phyloP scores from a whole-genome alignment of 1,140 invertebrate species.

The Sarcophaga bullata region DNA sequence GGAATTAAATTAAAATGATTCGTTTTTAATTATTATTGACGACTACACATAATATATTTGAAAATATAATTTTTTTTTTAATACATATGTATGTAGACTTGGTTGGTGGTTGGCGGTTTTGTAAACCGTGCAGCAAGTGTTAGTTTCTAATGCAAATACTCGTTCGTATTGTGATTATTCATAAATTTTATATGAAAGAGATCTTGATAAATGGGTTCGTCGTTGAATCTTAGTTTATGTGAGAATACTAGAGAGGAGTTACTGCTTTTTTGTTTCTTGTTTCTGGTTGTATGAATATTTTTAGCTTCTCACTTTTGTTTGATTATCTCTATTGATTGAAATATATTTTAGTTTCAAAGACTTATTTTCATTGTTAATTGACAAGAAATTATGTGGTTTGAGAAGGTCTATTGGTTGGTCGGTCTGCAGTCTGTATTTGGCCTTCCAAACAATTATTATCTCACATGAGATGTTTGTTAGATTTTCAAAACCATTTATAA shows the following conservation, averaged over 20 bases:
- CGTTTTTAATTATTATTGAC: neutral
- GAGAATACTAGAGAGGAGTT: no score
- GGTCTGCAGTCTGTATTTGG: neutral
- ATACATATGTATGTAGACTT: no score
- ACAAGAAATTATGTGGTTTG: neutral
- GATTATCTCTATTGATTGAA: no score
- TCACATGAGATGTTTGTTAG: no score
- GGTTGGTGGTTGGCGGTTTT: no score
- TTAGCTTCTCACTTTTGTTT: no score
- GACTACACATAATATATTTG: no score
- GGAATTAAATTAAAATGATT: neutral
- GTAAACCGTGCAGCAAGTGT: slow-evolving; percentile 1
- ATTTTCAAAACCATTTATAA: no score
- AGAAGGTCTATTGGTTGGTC: neutral
- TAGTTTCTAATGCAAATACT: neutral
- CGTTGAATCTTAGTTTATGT: neutral
- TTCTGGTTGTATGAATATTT: no score
- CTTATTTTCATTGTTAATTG: slow-evolving; percentile 8
- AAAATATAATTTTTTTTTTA: no score
- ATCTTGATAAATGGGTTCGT: neutral
- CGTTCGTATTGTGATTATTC: neutral
- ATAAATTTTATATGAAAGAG: neutral
- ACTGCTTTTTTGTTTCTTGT: no score
- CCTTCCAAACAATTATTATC: neutral
- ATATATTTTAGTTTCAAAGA: no score